phyloP scores from a whole-genome alignment of 1,140 invertebrate genomes.

The Odontomachus brunneus region DNA sequence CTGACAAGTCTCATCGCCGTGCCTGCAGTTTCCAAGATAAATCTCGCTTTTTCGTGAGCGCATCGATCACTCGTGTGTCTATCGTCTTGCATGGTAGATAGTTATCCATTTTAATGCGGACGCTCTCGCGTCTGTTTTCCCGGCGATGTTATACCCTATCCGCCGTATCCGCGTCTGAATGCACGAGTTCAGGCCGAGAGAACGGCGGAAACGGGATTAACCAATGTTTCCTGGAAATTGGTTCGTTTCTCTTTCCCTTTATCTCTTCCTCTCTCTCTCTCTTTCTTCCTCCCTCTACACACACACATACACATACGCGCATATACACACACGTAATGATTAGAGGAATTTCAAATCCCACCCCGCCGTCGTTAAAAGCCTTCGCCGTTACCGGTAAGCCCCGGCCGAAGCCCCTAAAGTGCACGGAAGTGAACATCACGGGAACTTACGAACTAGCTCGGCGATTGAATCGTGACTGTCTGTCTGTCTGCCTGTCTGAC shows the following conservation, averaged over 20 bases:
- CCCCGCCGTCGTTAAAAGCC: conserved; percentile 54
- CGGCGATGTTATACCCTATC: conserved; percentile 4
- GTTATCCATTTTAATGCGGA: conserved; percentile 24
- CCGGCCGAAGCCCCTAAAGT: not conserved
- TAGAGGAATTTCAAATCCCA: not conserved
- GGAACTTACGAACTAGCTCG: conserved; percentile 51
- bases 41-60: not conserved
- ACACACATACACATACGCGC: not conserved
- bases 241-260: not conserved
- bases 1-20: not conserved
- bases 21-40: not conserved
- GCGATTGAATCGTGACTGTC: conserved; percentile 12
- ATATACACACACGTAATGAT: not conserved
- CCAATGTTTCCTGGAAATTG: conserved; percentile 6
- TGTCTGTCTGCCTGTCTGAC: not conserved
- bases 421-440: conserved; percentile 18
- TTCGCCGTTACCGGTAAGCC: conserved; percentile 14
- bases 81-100: conserved; percentile 12
- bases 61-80: conserved; percentile 18
- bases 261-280: not conserved
- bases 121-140: not conserved
- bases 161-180: conserved; percentile 1
- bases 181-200: too few relatives aligned
- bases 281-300: not conserved
- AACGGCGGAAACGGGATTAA: conserved; percentile 10